Conservation (phyloP, 2,888 invertebrate species). For the Caenorhabditis uteleia region DNA sequence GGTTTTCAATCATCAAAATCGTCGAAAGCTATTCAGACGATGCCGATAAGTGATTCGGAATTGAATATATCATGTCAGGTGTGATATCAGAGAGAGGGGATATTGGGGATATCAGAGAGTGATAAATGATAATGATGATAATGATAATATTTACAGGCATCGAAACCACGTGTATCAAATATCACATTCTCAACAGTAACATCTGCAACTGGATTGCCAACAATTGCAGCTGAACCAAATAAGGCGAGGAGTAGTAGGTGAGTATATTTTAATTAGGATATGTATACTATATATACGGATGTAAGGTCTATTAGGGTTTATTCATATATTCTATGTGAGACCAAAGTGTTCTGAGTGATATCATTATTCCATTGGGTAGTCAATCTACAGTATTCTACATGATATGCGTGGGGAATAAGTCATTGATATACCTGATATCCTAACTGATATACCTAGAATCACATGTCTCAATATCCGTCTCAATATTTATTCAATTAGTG, state of each 20-base stretch:
- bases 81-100: neutral
- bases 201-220: conserved; percentile 75
- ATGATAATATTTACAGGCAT: conserved; percentile 53
- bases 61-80: conserved; percentile 1
- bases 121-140: neutral
- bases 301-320: no score
- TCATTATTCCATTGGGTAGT: no score
- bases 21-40: conserved; percentile 31
- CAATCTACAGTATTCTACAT: no score
- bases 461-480: no score
- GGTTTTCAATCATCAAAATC: conserved; percentile 11
- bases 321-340: no score
- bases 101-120: conserved; percentile 5
- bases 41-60: conserved; percentile 10
- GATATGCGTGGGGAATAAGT: no score
- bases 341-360: no score
- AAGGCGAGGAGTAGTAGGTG: conserved; percentile 68
- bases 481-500: no score
- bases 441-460: no score
- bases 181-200: conserved; percentile 74
- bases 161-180: conserved; percentile 67
- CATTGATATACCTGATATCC: no score
- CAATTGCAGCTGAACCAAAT: conserved; percentile 74
- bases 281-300: no score
- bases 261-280: no score